A percentile compares a stretch with the other conserved stretches of the same genome.
These are phyloP conservation scores for Epinephelus cyanopodus DNA, from an alignment of 2,113 vertebrate species.

Conservation along the genomic window DNA sequence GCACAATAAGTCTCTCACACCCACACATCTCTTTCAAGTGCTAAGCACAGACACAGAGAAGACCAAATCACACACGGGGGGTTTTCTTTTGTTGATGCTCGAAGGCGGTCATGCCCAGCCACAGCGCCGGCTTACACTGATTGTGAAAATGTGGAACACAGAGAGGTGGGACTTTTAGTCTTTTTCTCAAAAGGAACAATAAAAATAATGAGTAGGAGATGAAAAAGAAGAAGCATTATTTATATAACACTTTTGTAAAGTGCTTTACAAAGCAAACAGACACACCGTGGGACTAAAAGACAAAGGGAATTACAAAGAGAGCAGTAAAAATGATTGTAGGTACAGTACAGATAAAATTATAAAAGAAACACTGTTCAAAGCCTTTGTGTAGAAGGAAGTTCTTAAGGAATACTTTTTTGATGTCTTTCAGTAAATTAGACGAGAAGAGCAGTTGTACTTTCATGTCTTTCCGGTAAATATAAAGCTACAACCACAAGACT, in stretches of 20 bases:
- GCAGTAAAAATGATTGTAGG: neutral
- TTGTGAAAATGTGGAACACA: constrained; percentile 6
- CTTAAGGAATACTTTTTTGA: neutral
- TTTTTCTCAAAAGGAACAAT: constrained; percentile 9
- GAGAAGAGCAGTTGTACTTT: neutral
- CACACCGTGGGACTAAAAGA: neutral
- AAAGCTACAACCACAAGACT: neutral
- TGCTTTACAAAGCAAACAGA: constrained; percentile 17
- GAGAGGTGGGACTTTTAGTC: neutral
- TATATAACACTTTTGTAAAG: neutral
- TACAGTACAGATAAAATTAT: neutral
- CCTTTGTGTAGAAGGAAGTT: neutral
- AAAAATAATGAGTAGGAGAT: constrained; percentile 9
- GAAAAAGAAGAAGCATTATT: neutral
- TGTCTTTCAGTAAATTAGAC: neutral
- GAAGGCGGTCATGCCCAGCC: constrained; percentile 31
- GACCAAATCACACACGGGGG: constrained; percentile 43
- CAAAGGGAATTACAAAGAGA: neutral
- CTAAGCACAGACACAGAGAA: constrained; percentile 26
- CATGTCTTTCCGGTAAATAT: neutral
- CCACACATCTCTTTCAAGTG: constrained; percentile 57
- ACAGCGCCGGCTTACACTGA: neutral
- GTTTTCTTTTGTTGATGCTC: constrained; percentile 52
- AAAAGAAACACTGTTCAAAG: neutral
- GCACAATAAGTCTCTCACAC: constrained; percentile 54